These are phyloP conservation scores for Lepeophtheirus nordmannii DNA, from an alignment of 2,888 invertebrate genomes.

Conservation along the genomic window DNA sequence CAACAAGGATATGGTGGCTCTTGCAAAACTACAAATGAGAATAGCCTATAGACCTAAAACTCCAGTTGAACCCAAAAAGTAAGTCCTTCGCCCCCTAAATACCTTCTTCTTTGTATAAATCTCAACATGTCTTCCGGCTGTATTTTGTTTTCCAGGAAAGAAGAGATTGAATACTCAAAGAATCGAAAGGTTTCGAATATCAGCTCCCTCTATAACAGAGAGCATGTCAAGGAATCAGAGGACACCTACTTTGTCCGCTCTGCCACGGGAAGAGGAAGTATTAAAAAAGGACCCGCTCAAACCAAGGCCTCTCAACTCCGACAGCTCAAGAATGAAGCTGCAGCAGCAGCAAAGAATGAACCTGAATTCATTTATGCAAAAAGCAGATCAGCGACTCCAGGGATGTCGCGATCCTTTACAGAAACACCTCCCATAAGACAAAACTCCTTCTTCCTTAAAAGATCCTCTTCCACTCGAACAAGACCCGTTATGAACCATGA, in stretches of 20 bases:
- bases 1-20: conserved; percentile 21
- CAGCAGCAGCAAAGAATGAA: not conserved
- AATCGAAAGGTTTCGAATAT: not conserved
- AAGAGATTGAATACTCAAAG: not conserved
- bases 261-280: conserved; percentile 21
- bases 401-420: conserved; percentile 3
- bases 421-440: not conserved
- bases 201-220: not conserved
- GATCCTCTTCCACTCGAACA: not conserved
- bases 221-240: conserved; percentile 2
- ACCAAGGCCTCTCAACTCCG: conserved; percentile 18
- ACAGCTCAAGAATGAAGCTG: not conserved
- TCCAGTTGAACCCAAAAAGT: conserved; percentile 9
- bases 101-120: not conserved
- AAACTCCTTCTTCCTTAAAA: not conserved
- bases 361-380: not conserved
- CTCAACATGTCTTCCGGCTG: too few species aligned
- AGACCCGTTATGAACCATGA: not conserved
- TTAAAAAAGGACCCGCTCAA: conserved; percentile 20
- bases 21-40: conserved; percentile 17
- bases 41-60: conserved; percentile 6
- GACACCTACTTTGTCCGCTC: conserved; percentile 16
- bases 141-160: not conserved
- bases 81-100: not conserved
- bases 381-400: not conserved